A percentile compares a stretch with the other conserved stretches of the same genome.
These are phyloP conservation scores for Hemicentrotus pulcherrimus DNA, from an alignment of 35 echinoderm and acorn worm species.

Conservation along the genomic window DNA sequence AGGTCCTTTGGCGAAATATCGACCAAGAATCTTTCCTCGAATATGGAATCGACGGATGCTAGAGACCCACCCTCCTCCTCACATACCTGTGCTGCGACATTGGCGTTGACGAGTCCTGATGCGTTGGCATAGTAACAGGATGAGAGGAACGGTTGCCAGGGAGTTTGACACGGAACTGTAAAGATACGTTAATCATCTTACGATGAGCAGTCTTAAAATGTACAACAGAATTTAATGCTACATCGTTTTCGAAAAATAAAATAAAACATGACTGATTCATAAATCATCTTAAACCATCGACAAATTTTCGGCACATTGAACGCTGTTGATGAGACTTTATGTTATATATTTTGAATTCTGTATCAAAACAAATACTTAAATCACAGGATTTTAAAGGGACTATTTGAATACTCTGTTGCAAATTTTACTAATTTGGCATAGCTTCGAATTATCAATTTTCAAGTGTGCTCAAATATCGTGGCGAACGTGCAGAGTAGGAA, in stretches of 20 bases:
- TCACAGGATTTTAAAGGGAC: too few relatives aligned
- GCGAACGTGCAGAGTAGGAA: background rate
- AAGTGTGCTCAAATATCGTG: too few relatives aligned
- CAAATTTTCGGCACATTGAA: background rate
- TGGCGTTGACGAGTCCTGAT: background rate
- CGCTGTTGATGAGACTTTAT: background rate
- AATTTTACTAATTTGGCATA: too few relatives aligned
- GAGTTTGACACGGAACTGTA: background rate
- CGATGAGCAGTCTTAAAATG: background rate
- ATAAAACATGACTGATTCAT: background rate
- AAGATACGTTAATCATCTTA: background rate
- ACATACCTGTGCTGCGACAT: background rate
- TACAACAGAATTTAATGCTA: background rate
- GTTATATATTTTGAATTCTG: too few relatives aligned
- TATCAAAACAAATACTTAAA: too few relatives aligned
- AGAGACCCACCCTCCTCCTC: background rate
- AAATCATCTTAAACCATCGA: background rate
- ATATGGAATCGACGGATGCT: slow-evolving; percentile 30
- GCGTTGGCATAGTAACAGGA: slow-evolving; percentile 39
- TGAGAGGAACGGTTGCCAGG: background rate
- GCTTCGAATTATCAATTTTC: too few relatives aligned
- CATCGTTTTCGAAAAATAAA: background rate
- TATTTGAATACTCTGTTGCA: too few relatives aligned
- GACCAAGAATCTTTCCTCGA: slow-evolving; percentile 21
- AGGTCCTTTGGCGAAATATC: slow-evolving; percentile 19